Evolutionary conservation across 1,140 invertebrate species (phyloP).

Genomic region (Plectrocnemia conspersa): DNA sequence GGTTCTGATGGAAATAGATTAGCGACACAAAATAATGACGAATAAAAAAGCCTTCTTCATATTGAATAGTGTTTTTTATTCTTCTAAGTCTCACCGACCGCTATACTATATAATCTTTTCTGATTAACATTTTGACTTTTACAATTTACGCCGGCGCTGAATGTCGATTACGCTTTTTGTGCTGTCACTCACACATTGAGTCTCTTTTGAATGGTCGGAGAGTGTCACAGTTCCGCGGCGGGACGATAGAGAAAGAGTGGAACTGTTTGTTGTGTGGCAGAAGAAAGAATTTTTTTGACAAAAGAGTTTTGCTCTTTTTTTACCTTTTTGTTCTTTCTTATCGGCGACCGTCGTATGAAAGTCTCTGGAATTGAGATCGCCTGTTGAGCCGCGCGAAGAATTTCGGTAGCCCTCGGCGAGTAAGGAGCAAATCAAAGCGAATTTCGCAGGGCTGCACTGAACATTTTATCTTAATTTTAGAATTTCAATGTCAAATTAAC

Average conservation of each 20-base stretch:
- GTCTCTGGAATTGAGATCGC: conserved; percentile 20
- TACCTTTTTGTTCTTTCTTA: conserved; percentile 1
- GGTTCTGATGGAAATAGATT: too few species aligned
- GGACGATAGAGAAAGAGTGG: too few species aligned
- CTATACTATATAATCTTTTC: conserved; percentile 5
- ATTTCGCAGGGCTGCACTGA: too few species aligned
- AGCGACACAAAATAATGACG: too few species aligned
- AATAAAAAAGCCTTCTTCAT: too few species aligned
- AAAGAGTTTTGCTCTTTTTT: conserved; percentile 2
- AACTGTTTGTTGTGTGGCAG: background rate
- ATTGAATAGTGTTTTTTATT: conserved; percentile 2
- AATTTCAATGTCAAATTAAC: too few species aligned
- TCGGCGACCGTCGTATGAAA: conserved; percentile 12
- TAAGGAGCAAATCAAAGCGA: conserved; percentile 12
- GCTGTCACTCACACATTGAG: background rate
- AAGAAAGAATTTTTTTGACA: background rate
- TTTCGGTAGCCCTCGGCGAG: conserved; percentile 21
- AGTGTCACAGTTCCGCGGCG: conserved; percentile 6
- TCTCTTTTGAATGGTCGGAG: background rate
- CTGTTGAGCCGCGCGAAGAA: conserved; percentile 17
- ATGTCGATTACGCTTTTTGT: conserved; percentile 2
- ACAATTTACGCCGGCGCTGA: conserved; percentile 6
- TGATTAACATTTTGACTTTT: conserved; percentile 17
- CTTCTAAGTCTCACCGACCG: too few species aligned
- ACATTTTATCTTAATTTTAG: too few species aligned